phyloP scores from a whole-genome alignment of 2,888 invertebrate genomes.

The Hermaeophaga mercurialis region DNA sequence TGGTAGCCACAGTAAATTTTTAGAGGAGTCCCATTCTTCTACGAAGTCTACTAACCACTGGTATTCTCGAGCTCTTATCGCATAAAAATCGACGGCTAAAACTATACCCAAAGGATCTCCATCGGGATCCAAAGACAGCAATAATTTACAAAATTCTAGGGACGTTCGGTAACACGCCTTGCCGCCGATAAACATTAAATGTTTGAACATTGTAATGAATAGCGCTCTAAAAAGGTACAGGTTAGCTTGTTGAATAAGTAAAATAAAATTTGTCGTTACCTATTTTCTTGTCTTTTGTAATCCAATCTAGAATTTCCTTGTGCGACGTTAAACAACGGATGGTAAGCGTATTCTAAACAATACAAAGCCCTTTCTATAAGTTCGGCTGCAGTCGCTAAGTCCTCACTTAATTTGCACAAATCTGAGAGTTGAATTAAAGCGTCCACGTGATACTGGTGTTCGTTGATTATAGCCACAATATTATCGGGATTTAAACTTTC shows the following conservation, averaged over 20 bases:
- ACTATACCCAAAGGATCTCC: conserved; percentile 78
- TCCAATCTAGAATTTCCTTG: conserved; percentile 76
- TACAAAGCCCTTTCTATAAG: conserved; percentile 79
- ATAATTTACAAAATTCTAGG: conserved; percentile 83
- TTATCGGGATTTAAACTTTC: conserved; percentile 80
- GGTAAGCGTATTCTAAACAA: conserved; percentile 77
- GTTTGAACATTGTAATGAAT: conserved; percentile 81
- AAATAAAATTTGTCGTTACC: conserved; percentile 55
- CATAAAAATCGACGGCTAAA: conserved; percentile 81
- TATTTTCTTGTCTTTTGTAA: conserved; percentile 81
- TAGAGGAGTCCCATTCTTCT: conserved; percentile 64
- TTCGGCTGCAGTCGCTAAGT: conserved; percentile 77
- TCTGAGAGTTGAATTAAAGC: conserved; percentile 81
- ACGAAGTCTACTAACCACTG: conserved; percentile 64
- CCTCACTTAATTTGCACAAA: conserved; percentile 78
- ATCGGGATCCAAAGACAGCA: conserved; percentile 77
- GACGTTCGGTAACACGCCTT: conserved; percentile 85
- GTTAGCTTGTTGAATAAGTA: no score
- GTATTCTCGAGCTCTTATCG: conserved; percentile 75
- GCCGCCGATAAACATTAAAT: conserved; percentile 76
- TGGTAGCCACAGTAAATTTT: conserved; percentile 81
- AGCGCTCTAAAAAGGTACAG: conserved; percentile 73
- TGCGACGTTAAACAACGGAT: conserved; percentile 78
- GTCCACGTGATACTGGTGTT: conserved; percentile 81
- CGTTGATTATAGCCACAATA: conserved; percentile 74